A percentile compares a stretch with the other conserved stretches of the same genome.
phyloP scores from a whole-genome alignment of 2,113 vertebrate species.

The Channa argus region DNA sequence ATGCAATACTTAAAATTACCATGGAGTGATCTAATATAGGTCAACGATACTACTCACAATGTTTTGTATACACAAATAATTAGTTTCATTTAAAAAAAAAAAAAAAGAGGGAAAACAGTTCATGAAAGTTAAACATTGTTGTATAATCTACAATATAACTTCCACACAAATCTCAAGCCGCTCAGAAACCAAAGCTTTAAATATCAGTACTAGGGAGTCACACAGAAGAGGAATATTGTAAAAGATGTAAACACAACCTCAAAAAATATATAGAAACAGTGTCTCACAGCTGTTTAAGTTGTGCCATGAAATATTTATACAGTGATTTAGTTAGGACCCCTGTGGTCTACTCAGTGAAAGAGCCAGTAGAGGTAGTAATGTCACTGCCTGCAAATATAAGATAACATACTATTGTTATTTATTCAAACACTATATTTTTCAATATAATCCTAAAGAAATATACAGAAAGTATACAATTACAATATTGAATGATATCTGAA shows the following conservation, averaged over 20 bases:
- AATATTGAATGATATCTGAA: background rate
- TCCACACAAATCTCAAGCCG: background rate
- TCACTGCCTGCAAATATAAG: no score
- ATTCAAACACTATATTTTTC: background rate
- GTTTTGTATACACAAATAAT: background rate
- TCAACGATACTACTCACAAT: background rate
- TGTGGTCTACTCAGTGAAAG: background rate
- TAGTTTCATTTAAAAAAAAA: no score
- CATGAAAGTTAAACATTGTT: no score
- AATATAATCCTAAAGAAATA: background rate
- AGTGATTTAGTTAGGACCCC: conserved; percentile 32
- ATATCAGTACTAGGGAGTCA: background rate
- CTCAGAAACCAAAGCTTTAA: background rate
- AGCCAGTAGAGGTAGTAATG: no score
- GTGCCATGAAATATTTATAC: conserved; percentile 73
- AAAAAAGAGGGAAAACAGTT: no score
- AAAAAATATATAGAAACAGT: no score
- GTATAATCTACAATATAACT: no score
- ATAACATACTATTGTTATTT: background rate
- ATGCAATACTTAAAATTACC: conserved; percentile 13
- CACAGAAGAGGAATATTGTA: no score
- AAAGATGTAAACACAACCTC: no score
- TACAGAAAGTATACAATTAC: background rate
- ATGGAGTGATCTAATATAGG: conserved; percentile 18
- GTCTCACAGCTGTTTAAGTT: conserved; percentile 50